Percentiles rank a stretch among this genome's conserved stretches.
Conservation (phyloP, 2,888 invertebrate species). For the Laothoe populi region DNA sequence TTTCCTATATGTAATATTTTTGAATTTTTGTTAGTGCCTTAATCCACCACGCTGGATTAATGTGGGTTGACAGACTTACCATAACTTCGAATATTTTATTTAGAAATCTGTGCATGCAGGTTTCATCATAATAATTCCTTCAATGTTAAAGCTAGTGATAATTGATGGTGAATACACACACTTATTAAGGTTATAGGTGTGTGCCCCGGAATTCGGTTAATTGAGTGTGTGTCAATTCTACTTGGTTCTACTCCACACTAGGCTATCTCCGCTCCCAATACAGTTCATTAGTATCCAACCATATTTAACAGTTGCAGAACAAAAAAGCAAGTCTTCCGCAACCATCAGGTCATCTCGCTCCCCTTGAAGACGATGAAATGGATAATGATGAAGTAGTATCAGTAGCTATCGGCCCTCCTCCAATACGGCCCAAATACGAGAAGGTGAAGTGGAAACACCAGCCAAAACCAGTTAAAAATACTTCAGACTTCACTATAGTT, state of each 20-base stretch:
- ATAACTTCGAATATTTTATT: no score
- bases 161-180: no score
- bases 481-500: constrained; percentile 43
- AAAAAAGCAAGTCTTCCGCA: constrained; percentile 40
- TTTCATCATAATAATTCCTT: no score
- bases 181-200: no score
- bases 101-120: no score
- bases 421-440: constrained; percentile 66
- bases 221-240: no score
- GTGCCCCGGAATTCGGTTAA: no score
- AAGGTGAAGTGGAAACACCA: constrained; percentile 39
- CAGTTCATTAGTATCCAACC: not conserved
- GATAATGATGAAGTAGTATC: constrained; percentile 76
- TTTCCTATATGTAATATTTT: no score
- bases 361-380: constrained; percentile 73
- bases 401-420: constrained; percentile 74
- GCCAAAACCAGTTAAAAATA: constrained; percentile 35
- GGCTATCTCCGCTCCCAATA: not conserved
- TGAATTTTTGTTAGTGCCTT: no score
- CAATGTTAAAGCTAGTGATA: no score
- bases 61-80: no score
- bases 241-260: not conserved
- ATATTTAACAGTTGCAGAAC: not conserved
- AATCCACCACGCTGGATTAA: no score
- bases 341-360: constrained; percentile 72